Conservation (phyloP, 23 tunicate species). For the Styela clava region DNA sequence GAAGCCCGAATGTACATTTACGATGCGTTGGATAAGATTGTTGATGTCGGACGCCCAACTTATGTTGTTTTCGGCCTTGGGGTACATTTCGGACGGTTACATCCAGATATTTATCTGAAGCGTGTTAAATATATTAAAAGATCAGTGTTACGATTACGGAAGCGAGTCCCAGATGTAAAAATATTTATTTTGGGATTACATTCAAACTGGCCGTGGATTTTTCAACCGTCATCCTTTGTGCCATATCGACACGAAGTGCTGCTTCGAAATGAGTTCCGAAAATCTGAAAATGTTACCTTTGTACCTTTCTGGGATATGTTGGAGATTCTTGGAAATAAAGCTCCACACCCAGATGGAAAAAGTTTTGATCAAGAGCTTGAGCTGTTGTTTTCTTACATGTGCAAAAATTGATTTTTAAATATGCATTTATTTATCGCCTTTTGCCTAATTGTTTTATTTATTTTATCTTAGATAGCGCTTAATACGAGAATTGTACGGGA, state of each 20-base stretch:
- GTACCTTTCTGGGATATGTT: conserved; percentile 41
- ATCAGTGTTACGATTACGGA: conserved; percentile 8
- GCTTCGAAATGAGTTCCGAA: conserved; percentile 6
- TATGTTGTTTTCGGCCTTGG: conserved; percentile 23
- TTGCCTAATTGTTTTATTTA: too few species aligned
- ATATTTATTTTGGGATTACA: conserved; percentile 26
- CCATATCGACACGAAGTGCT: conserved; percentile 18
- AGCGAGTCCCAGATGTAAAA: conserved; percentile 22
- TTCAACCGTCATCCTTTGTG: conserved; percentile 13
- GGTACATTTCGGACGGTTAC: conserved; percentile 18
- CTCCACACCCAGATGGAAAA: not conserved
- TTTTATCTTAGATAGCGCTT: too few species aligned
- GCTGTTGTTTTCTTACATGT: not conserved
- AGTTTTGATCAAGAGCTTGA: not conserved
- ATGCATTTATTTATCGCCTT: too few species aligned
- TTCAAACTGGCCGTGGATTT: conserved; percentile 14
- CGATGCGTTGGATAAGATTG: conserved; percentile 16
- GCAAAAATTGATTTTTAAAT: too few species aligned
- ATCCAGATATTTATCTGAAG: conserved; percentile 19
- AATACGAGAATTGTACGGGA: too few species aligned
- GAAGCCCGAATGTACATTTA: conserved; percentile 30
- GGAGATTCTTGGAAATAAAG: not conserved
- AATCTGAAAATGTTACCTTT: conserved; percentile 1
- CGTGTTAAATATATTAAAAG: conserved; percentile 19
- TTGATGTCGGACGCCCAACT: conserved; percentile 11